Evolutionary conservation across 2,888 invertebrate species (phyloP), one percentile per base, ranked within the genome.

Genomic region (Plutella xylostella): DNA sequence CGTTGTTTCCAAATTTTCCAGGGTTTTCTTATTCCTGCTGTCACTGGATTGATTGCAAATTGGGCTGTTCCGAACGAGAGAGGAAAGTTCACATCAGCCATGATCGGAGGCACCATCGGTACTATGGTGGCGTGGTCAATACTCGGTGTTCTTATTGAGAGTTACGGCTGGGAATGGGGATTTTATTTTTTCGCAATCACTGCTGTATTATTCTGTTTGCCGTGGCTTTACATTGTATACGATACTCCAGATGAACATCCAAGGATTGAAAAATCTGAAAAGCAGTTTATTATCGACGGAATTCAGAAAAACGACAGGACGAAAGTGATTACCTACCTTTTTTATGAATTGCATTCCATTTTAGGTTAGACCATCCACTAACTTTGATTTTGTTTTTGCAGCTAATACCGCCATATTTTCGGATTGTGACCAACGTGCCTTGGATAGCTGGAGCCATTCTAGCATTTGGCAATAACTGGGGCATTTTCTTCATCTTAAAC

Each of bases 381-480:
- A n/a, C n/a, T n/a, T n/a, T 17, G 7, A n/a, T 35, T 14, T 11
- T 30, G 33, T 12, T 19, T 22, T 84, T 84, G 42, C 78, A 91
- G 86, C 73, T 85, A 46, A 74, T 88, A 39, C 90, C 90, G 1
- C 92, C 92, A 1, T 85, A 90, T 54, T 83, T 72, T 55, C 72
- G 76, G 21, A 88, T 92, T 31, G 50, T 87, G 14, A 65, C 85
- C 1, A 92, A 91, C 0, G 52, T 90, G 39, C 92, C 92, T 14
- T 92, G 92, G 65, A 77, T 89, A 69, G 87, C 90, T 0, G 77
- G 92, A 57, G 55, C 85, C 9, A 55, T 89, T 1, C 74, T 91
- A 20, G 92, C 92, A 56, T 92, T 89, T 56, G 92, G 92, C 28
- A 92, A 90, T 59, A 72, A 91, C 47, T 92, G 92, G 88, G 90